Evolutionary conservation across 2,888 invertebrate species (phyloP), one percentile per base, ranked within the genome.

Genomic region (Penaeus monodon): DNA sequence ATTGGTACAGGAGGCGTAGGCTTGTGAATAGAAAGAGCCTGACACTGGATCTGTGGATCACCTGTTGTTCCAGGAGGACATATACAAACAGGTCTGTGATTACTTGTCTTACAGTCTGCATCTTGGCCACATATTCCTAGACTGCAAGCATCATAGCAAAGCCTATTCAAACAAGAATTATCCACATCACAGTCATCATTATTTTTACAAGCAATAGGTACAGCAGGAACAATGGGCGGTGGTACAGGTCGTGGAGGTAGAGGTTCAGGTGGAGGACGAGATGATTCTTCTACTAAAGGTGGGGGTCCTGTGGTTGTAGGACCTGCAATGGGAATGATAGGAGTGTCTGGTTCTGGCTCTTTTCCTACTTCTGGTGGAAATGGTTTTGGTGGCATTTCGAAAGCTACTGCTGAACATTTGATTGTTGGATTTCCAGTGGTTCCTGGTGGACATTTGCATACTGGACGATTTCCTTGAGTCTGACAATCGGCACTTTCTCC

Each of bases 361-460:
- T 77, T 74, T 57, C 76, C 86, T 68, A 29, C 29, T 68, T 76
- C 63, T 66, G 80, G 80, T 78, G 86, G 86, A n/a, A 7, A n/a
- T 8, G 77, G 77, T 44, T 66, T 29, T 66, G 77, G n/a, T 14
- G 81, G 70, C 64, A 27, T 70, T 14, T 82, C 76, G 29, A 82
- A 73, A 33, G 81, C 74, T 20, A 89, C 17, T 49, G 85, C 86
- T 22, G 85, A 76, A 78, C 90, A 90, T 66, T 85, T 89, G 27
- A 90, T 77, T 29, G 87, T 90, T 74, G 97, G 97, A 94, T 97
- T 96, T 20, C 98, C 98, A 70, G 96, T 96, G 92, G 95, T 98
- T 92, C 97, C 97, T 91, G 95, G 95, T 91, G 95, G 95, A 93
- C 98, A 98, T 89, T 95, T 94, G 93, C 98, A 98, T 91, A 95